These are phyloP conservation scores for Canis aureus DNA, from an alignment of 2,113 vertebrate species.

Conservation along the genomic window DNA sequence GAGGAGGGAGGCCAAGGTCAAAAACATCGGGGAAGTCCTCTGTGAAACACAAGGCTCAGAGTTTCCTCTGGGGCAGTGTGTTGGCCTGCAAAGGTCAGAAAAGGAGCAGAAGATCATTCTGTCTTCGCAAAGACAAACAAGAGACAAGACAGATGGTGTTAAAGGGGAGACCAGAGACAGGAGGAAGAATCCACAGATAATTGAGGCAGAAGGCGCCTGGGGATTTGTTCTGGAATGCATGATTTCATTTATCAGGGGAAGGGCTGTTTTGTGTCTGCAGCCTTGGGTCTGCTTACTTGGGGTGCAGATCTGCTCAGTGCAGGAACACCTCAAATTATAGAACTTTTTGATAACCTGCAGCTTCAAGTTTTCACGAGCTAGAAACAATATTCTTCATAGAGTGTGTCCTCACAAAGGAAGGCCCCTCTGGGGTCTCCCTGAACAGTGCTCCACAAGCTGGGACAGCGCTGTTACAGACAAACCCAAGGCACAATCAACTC, in stretches of 20 bases:
- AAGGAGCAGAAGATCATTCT: slow-evolving; percentile 75
- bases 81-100: slow-evolving; percentile 76
- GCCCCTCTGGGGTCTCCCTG: neutral
- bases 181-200: slow-evolving; percentile 48
- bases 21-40: slow-evolving; percentile 72
- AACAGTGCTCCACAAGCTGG: neutral
- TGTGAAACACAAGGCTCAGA: slow-evolving; percentile 59
- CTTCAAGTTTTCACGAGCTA: neutral
- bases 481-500: fast-evolving
- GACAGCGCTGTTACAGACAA: neutral
- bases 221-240: neutral
- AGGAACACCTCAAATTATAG: neutral
- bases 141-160: slow-evolving; percentile 73
- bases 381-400: neutral
- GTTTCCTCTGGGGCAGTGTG: slow-evolving; percentile 75
- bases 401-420: neutral
- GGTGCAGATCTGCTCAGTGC: neutral
- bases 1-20: slow-evolving; percentile 85
- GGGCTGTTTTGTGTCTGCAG: neutral
- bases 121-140: slow-evolving; percentile 69
- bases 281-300: neutral
- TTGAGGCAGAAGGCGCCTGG: neutral
- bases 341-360: neutral
- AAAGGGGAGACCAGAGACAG: slow-evolving; percentile 69
- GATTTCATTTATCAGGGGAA: slow-evolving; percentile 37